Percentiles rank a stretch among this genome's conserved stretches.
phyloP scores from a whole-genome alignment of 2,888 invertebrate genomes.

The Caenorhabditis japonica region DNA sequence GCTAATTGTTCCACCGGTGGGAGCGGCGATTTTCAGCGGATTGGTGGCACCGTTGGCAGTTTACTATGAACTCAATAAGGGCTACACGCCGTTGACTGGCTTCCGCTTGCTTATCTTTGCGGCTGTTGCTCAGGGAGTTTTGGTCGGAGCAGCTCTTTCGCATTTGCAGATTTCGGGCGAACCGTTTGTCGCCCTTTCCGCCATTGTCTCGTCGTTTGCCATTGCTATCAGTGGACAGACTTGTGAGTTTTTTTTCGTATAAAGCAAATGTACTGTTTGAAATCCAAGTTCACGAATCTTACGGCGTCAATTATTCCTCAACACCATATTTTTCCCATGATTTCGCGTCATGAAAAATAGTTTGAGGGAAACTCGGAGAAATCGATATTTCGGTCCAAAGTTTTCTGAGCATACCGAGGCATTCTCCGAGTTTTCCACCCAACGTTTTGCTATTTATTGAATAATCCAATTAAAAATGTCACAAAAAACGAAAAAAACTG shows the following conservation, averaged over 20 bases:
- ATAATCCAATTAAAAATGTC: no score
- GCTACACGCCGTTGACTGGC: conserved; percentile 19
- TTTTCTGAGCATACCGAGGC: no score
- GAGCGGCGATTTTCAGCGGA: conserved; percentile 27
- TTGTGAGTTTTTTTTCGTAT: conserved; percentile 4
- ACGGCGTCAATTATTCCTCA: no score
- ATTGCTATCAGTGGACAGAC: conserved; percentile 15
- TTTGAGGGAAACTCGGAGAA: no score
- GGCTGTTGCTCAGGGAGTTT: conserved; percentile 26
- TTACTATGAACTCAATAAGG: conserved; percentile 22
- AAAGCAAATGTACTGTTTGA: no score
- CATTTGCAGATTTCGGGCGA: conserved; percentile 14
- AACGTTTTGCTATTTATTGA: no score
- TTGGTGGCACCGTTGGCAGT: conserved; percentile 18
- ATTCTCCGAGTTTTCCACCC: no score
- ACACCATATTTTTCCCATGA: no score
- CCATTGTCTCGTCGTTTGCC: conserved; percentile 23
- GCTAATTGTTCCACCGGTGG: conserved; percentile 29
- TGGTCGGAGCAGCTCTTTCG: conserved; percentile 26
- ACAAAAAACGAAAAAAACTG: no score
- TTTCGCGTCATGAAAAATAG: no score
- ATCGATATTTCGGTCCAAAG: no score
- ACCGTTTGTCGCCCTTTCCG: conserved; percentile 27
- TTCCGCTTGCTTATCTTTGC: conserved; percentile 17
- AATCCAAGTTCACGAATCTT: no score